Evolutionary conservation across 2,113 vertebrate species (phyloP).

Genomic region (sheep (Ovis aries)): ARS-UI_Ramb_v3.0 NC_056056.1:6707501-6708000

Average conservation of each 20-base stretch:
- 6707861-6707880: not conserved
- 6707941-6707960: not conserved
- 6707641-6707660: not conserved
- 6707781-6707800: not conserved
- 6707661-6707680: not conserved
- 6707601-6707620: not conserved
- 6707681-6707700: rapidly evolving
- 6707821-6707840: rapidly evolving
- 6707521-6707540: not conserved
- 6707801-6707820: not conserved
- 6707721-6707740: not conserved
- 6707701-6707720: not conserved
- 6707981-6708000: rapidly evolving
- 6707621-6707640: not conserved
- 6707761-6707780: not conserved
- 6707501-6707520: not conserved
- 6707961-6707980: not conserved
- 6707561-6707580: not conserved
- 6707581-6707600: not conserved
- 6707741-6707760: not conserved
- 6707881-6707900: not conserved
- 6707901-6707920: not conserved
- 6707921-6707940: not conserved
- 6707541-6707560: not conserved
- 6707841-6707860: rapidly evolving